These are phyloP conservation scores for Polypterus senegalus DNA, from an alignment of 2,113 vertebrate genomes.

Conservation along the genomic window DNA sequence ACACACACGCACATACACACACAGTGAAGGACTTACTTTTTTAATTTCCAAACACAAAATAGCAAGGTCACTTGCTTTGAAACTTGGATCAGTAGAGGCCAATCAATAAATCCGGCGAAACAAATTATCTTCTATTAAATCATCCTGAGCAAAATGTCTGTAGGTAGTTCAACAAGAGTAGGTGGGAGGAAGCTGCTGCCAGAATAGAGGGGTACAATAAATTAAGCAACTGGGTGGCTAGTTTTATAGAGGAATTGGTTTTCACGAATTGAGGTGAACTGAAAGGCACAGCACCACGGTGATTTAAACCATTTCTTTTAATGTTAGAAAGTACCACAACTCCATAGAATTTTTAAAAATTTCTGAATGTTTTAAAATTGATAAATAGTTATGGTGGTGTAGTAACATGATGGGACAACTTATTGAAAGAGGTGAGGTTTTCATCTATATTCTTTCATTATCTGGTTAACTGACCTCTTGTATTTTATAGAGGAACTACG, in stretches of 20 bases:
- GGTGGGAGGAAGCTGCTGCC: constrained; percentile 24
- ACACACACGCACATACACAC: neutral
- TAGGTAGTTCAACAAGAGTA: constrained; percentile 20
- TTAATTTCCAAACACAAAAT: constrained; percentile 36
- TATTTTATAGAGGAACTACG: too few relatives aligned
- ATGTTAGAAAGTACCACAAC: too few relatives aligned
- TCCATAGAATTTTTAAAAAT: too few relatives aligned
- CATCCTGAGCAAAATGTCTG: constrained; percentile 29
- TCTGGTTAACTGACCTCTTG: too few relatives aligned
- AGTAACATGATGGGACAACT: too few relatives aligned
- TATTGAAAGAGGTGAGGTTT: too few relatives aligned
- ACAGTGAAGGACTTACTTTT: constrained; percentile 4
- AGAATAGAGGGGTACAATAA: constrained; percentile 32
- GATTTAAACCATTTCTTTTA: neutral
- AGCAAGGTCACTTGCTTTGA: constrained; percentile 40
- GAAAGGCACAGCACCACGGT: neutral
- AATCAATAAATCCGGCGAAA: constrained; percentile 42
- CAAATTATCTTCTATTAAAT: constrained; percentile 40
- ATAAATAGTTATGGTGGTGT: too few relatives aligned
- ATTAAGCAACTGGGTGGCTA: constrained; percentile 35
- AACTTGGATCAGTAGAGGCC: constrained; percentile 26
- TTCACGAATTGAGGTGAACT: neutral
- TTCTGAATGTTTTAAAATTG: too few relatives aligned
- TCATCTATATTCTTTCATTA: too few relatives aligned
- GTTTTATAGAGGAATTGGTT: neutral